Conservation (phyloP, 2,888 invertebrate genomes). For the Morpho deidamia region DNA sequence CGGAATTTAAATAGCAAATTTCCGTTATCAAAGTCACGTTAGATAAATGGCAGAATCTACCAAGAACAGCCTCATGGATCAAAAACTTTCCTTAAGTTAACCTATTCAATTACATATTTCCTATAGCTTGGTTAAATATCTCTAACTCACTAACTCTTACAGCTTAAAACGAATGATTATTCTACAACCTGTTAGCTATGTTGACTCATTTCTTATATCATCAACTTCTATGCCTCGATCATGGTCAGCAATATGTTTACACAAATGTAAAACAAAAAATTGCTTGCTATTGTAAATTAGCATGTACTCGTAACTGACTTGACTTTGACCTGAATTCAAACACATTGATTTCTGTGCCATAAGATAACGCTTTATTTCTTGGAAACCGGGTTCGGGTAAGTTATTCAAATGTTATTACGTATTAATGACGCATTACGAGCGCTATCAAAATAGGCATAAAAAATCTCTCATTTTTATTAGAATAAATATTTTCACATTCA, state of each 20-base stretch:
- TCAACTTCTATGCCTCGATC: constrained; percentile 9
- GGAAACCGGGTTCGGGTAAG: neutral
- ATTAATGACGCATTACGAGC: neutral
- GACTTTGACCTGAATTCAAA: constrained; percentile 22
- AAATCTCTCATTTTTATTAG: neutral
- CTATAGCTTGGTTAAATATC: constrained; percentile 35
- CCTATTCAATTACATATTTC: neutral
- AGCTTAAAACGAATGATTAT: constrained; percentile 39
- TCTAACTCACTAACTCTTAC: constrained; percentile 52
- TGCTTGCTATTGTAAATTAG: constrained; percentile 19
- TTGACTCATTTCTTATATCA: constrained; percentile 14
- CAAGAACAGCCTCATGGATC: too few relatives aligned
- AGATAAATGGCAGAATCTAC: too few relatives aligned
- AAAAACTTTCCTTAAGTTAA: too few relatives aligned
- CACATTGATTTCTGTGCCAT: constrained; percentile 4
- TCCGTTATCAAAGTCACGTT: too few relatives aligned
- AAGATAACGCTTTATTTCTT: constrained; percentile 7
- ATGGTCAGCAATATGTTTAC: constrained; percentile 11
- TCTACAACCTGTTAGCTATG: constrained; percentile 3
- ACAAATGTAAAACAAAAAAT: constrained; percentile 19
- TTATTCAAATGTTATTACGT: neutral
- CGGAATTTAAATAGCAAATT: too few relatives aligned
- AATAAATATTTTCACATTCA: neutral
- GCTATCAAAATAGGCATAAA: constrained; percentile 2
- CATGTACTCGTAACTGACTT: constrained; percentile 9